phyloP scores from a whole-genome alignment of 1,140 invertebrate genomes.

The Tribolium madens region DNA sequence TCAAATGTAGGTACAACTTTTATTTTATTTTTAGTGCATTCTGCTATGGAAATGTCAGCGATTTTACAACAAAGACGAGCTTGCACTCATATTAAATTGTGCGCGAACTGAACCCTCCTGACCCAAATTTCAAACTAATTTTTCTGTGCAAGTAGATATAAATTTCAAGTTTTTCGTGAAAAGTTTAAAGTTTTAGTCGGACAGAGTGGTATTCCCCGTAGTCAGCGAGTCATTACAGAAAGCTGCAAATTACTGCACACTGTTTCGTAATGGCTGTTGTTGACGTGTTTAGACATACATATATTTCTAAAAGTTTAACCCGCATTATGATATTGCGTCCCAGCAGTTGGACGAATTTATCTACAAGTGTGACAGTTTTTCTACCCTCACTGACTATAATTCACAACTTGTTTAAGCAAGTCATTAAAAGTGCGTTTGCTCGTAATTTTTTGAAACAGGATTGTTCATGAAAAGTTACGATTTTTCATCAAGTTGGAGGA shows the following conservation, averaged over 20 bases:
- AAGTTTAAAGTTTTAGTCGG: constrained; percentile 41
- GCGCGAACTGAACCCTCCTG: not conserved
- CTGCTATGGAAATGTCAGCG: not conserved
- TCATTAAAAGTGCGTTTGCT: constrained; percentile 20
- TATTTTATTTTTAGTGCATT: constrained; percentile 27
- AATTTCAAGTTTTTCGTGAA: not conserved
- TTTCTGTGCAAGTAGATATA: too few relatives aligned
- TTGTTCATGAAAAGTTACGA: not conserved
- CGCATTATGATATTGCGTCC: constrained; percentile 54
- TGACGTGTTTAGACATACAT: constrained; percentile 58
- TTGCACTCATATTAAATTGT: not conserved
- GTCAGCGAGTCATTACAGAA: constrained; percentile 45
- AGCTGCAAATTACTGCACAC: constrained; percentile 56
- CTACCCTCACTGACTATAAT: constrained; percentile 31
- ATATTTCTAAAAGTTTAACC: constrained; percentile 55
- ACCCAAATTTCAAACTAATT: too few relatives aligned
- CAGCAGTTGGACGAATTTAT: constrained; percentile 43
- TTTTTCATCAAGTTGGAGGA: constrained; percentile 19
- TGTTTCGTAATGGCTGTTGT: constrained; percentile 59
- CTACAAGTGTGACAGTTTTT: constrained; percentile 44
- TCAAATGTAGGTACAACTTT: constrained; percentile 14
- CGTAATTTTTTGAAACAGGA: constrained; percentile 22
- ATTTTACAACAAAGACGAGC: not conserved
- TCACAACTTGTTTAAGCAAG: constrained; percentile 21
- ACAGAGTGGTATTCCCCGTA: constrained; percentile 29